These are phyloP conservation scores for Cricetomys ansorgei DNA, from an alignment of 2,113 vertebrate species.

Conservation along the genomic window DNA sequence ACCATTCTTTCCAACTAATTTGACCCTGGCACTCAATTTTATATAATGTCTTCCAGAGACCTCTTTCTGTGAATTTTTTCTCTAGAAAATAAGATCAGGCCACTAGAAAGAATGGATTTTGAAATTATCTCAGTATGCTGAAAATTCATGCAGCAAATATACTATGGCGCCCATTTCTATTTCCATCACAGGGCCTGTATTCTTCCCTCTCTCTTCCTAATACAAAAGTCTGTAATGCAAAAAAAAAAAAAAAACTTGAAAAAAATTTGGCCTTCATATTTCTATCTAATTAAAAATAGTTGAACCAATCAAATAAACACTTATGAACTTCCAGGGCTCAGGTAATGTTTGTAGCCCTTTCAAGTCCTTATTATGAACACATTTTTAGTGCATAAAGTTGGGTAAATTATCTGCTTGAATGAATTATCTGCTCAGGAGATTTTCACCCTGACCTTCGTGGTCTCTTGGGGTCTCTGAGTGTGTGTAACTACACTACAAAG, in stretches of 20 bases:
- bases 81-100: slow-evolving; percentile 21
- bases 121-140: slow-evolving; percentile 2
- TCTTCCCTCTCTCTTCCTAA: neutral
- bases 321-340: neutral
- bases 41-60: neutral
- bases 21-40: neutral
- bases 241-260: slow-evolving; percentile 10
- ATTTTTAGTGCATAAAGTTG: slow-evolving; percentile 22
- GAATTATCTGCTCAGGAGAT: neutral
- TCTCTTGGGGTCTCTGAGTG: neutral
- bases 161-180: neutral
- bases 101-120: slow-evolving; percentile 13
- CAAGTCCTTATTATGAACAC: neutral
- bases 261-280: neutral
- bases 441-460: neutral
- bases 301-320: neutral
- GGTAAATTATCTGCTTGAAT: neutral
- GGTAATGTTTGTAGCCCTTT: neutral
- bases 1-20: neutral
- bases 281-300: slow-evolving; percentile 31
- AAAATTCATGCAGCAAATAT: neutral
- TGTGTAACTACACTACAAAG: slow-evolving; percentile 12
- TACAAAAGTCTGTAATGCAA: neutral
- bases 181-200: slow-evolving; percentile 4
- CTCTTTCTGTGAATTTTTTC: neutral